Percentiles rank a stretch among this genome's conserved stretches.
These are phyloP conservation scores for Cryptophagus acutangulus DNA, from an alignment of 2,888 invertebrate species.

Conservation along the genomic window DNA sequence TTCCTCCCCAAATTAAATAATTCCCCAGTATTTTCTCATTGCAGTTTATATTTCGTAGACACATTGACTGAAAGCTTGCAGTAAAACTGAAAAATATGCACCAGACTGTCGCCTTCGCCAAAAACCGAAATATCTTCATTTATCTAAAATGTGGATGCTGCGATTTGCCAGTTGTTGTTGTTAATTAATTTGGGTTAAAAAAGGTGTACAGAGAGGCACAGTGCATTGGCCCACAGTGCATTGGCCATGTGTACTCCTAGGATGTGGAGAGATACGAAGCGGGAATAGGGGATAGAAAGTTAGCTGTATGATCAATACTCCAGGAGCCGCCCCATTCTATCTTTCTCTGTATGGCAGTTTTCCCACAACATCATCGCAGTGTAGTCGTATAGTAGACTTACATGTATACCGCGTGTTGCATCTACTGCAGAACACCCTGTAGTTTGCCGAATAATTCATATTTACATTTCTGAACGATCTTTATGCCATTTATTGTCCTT, in stretches of 20 bases:
- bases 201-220: too few species aligned
- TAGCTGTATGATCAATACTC: constrained; percentile 32
- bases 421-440: constrained; percentile 11
- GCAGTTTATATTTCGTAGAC: too few species aligned
- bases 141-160: too few species aligned
- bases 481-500: background rate
- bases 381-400: constrained; percentile 21
- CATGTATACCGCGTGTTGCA: constrained; percentile 15
- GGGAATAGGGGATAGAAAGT: constrained; percentile 23
- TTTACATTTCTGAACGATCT: too few species aligned
- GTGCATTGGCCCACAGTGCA: constrained; percentile 1
- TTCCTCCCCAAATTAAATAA: too few species aligned
- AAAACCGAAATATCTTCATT: too few species aligned
- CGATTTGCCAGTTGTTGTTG: too few species aligned
- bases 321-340: constrained; percentile 29
- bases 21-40: too few species aligned
- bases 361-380: constrained; percentile 24
- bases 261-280: constrained; percentile 7
- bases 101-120: too few species aligned
- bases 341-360: constrained; percentile 26
- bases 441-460: constrained; percentile 12
- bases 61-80: too few species aligned
- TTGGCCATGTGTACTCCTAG: constrained; percentile 1
- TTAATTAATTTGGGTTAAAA: too few species aligned
- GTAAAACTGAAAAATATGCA: too few species aligned